Evolutionary conservation across 1,140 invertebrate species (phyloP), one percentile per base, ranked within the genome.

Genomic region (Tetramorium parvispinum): DNA sequence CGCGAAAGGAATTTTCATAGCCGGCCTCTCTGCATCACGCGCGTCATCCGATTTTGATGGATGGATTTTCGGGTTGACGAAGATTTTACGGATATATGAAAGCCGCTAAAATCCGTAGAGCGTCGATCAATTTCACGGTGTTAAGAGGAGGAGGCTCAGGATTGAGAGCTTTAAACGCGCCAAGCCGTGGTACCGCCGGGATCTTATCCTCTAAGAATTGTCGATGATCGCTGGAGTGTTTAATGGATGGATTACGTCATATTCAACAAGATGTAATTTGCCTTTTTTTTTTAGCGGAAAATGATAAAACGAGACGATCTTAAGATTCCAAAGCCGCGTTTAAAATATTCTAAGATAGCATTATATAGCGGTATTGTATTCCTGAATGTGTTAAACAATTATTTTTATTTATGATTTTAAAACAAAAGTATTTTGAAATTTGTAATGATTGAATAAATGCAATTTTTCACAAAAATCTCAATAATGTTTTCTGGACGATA

Each of bases 111-210:
- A 90, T 91, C 79, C 79, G 24, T 37, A 51, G n/a, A 81, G 76
- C 53, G 43, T 90, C 91, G 88, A 93, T 93, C 89, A 92, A 93
- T 93, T 93, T 92, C 91, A 91, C 86, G 88, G 83, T 91, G 81
- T 88, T 87, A 88, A 90, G 81, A 83, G 76, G 73, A 78, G 82
- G 57, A 77, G 75, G 79, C 57, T 85, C 86, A 24, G 81, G 55
- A 86, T 90, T 85, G 73, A 79, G 75, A 87, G 82, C 75, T 90
- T 90, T 77, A 85, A 71, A 53, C 55, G 63, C 18, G 43, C n/a
- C 65, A 85, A 63, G 68, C 68, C 27, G 46, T 83, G 51, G 49
- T 59, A 37, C 71, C 53, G 11, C 46, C 21, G 0, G 13, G 53
- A 77, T 32, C 76, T 59, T 73, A 78, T 63, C 81, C 16, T 40